These are phyloP conservation scores for Channa striata DNA, from an alignment of 2,797 vertebrate genomes.

Conservation along the genomic window DNA sequence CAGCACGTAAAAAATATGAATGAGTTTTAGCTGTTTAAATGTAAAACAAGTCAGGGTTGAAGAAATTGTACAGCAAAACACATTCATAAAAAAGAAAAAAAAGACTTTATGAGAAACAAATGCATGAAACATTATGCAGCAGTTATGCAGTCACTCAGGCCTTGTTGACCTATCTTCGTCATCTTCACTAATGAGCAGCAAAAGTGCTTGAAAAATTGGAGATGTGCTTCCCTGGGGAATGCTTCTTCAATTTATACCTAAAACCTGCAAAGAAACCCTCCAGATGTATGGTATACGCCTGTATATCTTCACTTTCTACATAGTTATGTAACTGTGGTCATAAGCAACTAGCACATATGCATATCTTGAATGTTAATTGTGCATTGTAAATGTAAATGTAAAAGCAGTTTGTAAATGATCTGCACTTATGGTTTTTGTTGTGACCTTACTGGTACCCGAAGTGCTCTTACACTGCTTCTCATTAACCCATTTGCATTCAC, in stretches of 20 bases:
- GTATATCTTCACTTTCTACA: slow-evolving; percentile 8
- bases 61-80: not conserved
- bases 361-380: too few species aligned
- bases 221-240: slow-evolving; percentile 28
- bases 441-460: too few species aligned
- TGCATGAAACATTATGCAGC: not conserved
- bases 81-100: not conserved
- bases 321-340: slow-evolving; percentile 27
- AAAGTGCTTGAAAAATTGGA: slow-evolving; percentile 12
- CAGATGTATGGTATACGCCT: slow-evolving; percentile 22
- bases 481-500: too few species aligned
- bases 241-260: not conserved
- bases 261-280: slow-evolving; percentile 20
- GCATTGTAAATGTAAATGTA: too few species aligned
- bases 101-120: too few species aligned
- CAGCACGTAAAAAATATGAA: slow-evolving; percentile 9
- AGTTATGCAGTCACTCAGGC: slow-evolving; percentile 25
- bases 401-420: too few species aligned
- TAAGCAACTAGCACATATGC: too few species aligned
- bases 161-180: slow-evolving; percentile 20
- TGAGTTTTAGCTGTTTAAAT: slow-evolving; percentile 4
- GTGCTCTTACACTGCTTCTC: too few species aligned
- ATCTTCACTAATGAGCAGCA: slow-evolving; percentile 50
- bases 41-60: slow-evolving; percentile 2
- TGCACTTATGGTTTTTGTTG: too few species aligned